These are phyloP conservation scores for Volucella inanis DNA, from an alignment of 2,888 invertebrate genomes.

Conservation along the genomic window DNA sequence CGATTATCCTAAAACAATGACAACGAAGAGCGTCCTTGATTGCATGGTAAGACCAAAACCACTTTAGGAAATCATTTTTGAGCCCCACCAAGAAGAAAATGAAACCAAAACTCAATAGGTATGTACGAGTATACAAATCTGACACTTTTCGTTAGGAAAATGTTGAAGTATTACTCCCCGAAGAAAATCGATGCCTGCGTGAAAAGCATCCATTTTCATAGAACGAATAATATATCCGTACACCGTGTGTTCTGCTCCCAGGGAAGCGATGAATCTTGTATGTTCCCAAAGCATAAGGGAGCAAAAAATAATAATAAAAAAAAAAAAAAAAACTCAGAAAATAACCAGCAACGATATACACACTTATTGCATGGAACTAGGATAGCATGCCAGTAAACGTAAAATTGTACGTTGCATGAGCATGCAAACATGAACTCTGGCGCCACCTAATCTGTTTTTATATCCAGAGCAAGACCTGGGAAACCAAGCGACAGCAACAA, in stretches of 20 bases:
- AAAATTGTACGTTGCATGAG: slow-evolving; percentile 46
- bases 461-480: slow-evolving; percentile 24
- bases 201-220: slow-evolving; percentile 53
- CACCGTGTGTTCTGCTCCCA: slow-evolving; percentile 3
- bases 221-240: slow-evolving; percentile 9
- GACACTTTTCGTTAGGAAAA: slow-evolving; percentile 47
- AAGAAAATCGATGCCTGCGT: slow-evolving; percentile 53
- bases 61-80: no score
- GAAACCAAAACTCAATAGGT: slow-evolving; percentile 8
- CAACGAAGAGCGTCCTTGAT: no score
- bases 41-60: no score
- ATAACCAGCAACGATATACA: no score
- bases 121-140: no score
- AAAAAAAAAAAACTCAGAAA: no score
- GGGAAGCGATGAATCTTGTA: slow-evolving; percentile 56
- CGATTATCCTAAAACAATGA: no score
- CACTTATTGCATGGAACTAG: slow-evolving; percentile 31
- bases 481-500: slow-evolving; percentile 21
- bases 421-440: slow-evolving; percentile 56
- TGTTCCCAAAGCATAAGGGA: background rate
- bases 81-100: background rate
- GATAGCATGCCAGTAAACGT: slow-evolving; percentile 32
- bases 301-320: no score
- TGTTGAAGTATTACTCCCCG: slow-evolving; percentile 38
- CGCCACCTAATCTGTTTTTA: slow-evolving; percentile 57